phyloP scores from a whole-genome alignment of 2,797 vertebrate species.

The Neomorphus geoffroyi region DNA sequence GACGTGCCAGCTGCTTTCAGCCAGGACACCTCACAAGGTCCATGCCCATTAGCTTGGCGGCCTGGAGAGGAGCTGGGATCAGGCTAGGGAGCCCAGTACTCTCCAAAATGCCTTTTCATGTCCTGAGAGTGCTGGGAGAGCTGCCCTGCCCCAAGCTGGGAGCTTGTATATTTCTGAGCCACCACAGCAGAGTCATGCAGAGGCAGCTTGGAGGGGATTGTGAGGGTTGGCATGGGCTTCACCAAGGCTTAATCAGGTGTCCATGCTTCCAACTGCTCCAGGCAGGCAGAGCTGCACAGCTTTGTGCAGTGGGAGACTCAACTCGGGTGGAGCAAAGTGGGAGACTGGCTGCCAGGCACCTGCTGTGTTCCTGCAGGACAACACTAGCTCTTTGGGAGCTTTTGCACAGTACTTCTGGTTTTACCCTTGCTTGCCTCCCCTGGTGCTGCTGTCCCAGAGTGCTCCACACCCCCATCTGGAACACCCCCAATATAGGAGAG shows the following conservation, averaged over 20 bases:
- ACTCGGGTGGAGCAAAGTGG: rapidly evolving
- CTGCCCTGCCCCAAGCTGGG: neutral
- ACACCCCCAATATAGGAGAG: neutral
- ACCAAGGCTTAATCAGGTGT: neutral
- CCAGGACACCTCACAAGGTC: neutral
- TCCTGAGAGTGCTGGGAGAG: neutral
- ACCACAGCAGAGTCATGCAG: neutral
- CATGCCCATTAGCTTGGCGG: neutral
- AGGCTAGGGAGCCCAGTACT: neutral
- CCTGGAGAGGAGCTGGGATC: neutral
- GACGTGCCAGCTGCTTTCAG: neutral
- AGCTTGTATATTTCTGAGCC: neutral
- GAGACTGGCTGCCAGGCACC: neutral
- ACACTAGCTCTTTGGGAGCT: neutral
- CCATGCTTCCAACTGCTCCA: neutral
- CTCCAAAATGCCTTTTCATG: neutral
- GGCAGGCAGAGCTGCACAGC: neutral
- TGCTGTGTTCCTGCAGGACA: neutral
- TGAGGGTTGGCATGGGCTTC: neutral
- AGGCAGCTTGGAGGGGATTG: neutral
- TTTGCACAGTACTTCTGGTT: neutral
- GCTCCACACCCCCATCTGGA: neutral
- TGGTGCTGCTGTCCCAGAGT: neutral
- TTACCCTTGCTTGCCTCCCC: neutral
- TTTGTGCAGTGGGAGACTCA: neutral